Base-by-base conservation (phyloP, 2,113 vertebrate genomes). In the Willisornis vidua region DNA sequence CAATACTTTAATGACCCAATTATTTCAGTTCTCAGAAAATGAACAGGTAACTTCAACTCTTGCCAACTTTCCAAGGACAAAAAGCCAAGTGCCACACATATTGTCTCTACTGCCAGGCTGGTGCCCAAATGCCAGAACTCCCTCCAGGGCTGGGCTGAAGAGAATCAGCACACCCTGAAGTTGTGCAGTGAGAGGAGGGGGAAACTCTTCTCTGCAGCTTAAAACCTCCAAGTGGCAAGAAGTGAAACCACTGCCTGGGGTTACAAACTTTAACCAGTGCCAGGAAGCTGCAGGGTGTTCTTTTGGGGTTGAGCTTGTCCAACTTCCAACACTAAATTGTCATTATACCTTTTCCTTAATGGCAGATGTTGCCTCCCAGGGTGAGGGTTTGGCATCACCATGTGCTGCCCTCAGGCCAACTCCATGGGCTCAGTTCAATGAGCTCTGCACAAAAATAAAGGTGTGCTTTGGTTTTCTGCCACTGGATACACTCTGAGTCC, bases 1-100 rank as follows among this genome's bases (percentile, higher is more conserved):
- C 89, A 93, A 65, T 82, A 65, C 93, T 91, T 97, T 41, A 89
- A 94, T 82, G 89, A 96, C 91, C 87, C 84, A 95, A 94, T 92
- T 95, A 85, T 74, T 79, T 93, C 81, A 85, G 77, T 79, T 93
- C 81, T 86, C 29, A 22, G 63, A 78, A 94, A 91, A 76, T 13
- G 62, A 87, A 39, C 22, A 23, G 72, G 77, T 57, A 73, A 23
- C 54, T 83, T 87, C 85, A 54, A 41, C 65, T 71, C 89, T 63
- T 4, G 1, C 76, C 76, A 48, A 8, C 35, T 90, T 93, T 61
- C 76, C 70, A 94, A 94, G 94, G 90, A 92, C 90, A 71, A 75
- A 92, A 81, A 75, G n/a, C 65, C 52, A 62, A 63, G 48, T 77
- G 33, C 3, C 8, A 7, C 61, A 8, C 1, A 0, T 48, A 52